Evolutionary conservation across 2,888 invertebrate species (phyloP).

Genomic region (Protophormia terraenovae): DNA sequence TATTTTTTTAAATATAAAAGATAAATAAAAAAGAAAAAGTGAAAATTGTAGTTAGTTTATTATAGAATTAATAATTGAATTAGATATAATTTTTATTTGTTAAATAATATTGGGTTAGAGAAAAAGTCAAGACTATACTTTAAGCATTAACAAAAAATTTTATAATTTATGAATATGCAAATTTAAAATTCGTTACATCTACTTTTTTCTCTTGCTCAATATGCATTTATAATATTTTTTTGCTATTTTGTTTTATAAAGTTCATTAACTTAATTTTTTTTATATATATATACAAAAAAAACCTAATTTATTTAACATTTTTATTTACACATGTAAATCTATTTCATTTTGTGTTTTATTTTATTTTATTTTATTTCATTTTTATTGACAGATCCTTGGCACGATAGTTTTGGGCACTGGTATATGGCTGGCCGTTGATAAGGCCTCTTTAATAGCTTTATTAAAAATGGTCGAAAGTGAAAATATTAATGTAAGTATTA

Average conservation of each 20-base stretch:
- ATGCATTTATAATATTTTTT: neutral
- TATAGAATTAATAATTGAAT: neutral
- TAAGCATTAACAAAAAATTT: too few species aligned
- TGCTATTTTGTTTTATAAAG: neutral
- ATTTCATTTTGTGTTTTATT: conserved; percentile 3
- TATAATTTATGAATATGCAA: too few species aligned
- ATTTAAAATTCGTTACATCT: neutral
- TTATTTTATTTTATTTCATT: conserved; percentile 28
- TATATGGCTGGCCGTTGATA: conserved; percentile 87
- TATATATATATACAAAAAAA: conserved; percentile 16
- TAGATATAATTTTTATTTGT: neutral
- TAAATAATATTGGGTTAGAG: neutral
- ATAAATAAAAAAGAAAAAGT: too few species aligned
- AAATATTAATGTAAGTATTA: conserved; percentile 83
- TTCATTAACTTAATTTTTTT: neutral
- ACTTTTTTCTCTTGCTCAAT: neutral
- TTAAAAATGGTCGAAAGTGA: conserved; percentile 84
- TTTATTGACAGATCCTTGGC: conserved; percentile 81
- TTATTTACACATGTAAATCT: conserved; percentile 44
- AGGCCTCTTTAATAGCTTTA: conserved; percentile 85
- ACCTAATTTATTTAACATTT: conserved; percentile 16
- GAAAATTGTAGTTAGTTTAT: conserved; percentile 8
- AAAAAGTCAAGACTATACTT: neutral
- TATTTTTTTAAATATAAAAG: too few species aligned
- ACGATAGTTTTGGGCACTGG: conserved; percentile 85